These are phyloP conservation scores for Chlamydotis undulata DNA, from an alignment of 2,113 vertebrate species.

Conservation along the genomic window DNA sequence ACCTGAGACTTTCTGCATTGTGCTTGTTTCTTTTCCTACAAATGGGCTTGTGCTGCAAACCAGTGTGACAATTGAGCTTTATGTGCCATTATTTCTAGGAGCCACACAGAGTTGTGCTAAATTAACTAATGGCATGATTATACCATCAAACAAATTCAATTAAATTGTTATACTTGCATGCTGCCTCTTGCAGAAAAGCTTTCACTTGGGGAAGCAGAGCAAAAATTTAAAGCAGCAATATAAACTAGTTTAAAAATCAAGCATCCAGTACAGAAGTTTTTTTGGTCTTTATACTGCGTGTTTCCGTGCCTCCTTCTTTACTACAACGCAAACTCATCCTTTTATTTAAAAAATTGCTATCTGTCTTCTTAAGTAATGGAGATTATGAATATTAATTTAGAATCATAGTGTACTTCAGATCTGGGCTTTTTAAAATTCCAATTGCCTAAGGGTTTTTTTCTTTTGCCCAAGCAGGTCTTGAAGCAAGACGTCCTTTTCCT, in stretches of 20 bases:
- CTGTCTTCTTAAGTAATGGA: neutral
- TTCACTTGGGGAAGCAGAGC: neutral
- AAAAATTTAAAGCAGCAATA: neutral
- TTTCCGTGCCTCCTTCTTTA: neutral
- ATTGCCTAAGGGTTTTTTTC: neutral
- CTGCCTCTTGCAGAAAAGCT: neutral
- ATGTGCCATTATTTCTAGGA: neutral
- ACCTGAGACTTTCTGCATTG: neutral
- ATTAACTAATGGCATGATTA: neutral
- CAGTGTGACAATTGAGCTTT: neutral
- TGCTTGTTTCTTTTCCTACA: neutral
- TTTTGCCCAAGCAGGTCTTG: neutral
- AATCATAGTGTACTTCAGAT: neutral
- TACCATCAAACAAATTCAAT: neutral
- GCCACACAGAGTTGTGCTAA: neutral
- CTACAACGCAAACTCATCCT: neutral
- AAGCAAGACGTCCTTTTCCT: neutral
- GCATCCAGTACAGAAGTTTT: neutral
- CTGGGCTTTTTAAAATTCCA: neutral
- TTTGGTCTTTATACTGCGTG: neutral
- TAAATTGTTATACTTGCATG: neutral
- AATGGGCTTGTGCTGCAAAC: neutral
- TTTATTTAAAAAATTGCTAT: neutral
- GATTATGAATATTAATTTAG: neutral
- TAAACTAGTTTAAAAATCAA: neutral